These are phyloP conservation scores for Tiliqua scincoides DNA, from an alignment of 2,113 vertebrate species.

Conservation along the genomic window DNA sequence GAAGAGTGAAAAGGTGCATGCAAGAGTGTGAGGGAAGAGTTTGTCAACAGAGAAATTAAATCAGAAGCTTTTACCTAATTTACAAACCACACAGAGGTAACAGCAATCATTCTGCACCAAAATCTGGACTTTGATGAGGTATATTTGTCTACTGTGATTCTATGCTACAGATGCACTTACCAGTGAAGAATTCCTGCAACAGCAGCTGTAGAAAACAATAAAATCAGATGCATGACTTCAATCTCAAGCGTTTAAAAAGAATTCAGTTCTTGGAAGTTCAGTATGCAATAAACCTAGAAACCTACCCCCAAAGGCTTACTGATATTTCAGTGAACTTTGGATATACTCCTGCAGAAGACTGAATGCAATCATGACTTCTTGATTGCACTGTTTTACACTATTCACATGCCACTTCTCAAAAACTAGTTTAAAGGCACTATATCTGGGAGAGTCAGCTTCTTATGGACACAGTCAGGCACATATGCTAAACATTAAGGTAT, in stretches of 20 bases:
- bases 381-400: too few relatives aligned
- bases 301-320: not conserved
- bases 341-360: not conserved
- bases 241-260: constrained; percentile 17
- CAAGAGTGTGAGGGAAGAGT: not conserved
- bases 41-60: not conserved
- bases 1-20: not conserved
- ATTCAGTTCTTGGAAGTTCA: not conserved
- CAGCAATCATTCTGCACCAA: not conserved
- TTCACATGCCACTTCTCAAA: not conserved
- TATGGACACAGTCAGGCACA: not conserved
- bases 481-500: not conserved
- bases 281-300: not conserved
- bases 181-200: constrained; percentile 78
- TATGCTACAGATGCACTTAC: constrained; percentile 71
- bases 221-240: constrained; percentile 30
- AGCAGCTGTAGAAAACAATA: constrained; percentile 70
- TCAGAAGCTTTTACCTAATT: too few relatives aligned
- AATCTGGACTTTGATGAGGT: not conserved
- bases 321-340: not conserved
- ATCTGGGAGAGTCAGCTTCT: not conserved
- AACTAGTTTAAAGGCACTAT: not conserved
- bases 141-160: not conserved
- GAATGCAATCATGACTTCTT: too few relatives aligned
- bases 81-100: not conserved